phyloP scores from a whole-genome alignment of 2,888 invertebrate species.

The Petrolisthes manimaculis region DNA sequence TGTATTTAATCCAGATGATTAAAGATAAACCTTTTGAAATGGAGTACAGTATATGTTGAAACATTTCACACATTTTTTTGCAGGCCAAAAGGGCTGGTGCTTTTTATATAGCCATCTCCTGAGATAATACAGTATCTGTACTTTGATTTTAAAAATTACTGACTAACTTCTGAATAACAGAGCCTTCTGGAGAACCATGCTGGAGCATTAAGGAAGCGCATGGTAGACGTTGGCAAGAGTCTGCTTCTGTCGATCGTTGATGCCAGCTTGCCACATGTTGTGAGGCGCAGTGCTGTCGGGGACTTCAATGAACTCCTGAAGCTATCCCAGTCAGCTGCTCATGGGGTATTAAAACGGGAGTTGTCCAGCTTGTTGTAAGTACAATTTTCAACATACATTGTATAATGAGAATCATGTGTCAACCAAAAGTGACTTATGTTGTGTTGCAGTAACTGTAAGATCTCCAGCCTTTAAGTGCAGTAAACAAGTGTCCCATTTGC shows the following conservation, averaged over 20 bases:
- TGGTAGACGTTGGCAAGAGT: not conserved
- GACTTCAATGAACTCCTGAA: conserved; percentile 31
- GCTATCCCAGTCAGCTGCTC: not conserved
- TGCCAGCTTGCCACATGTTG: not conserved
- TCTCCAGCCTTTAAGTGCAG: not conserved
- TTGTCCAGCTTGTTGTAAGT: conserved; percentile 17
- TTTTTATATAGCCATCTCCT: too few species aligned
- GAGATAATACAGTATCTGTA: too few species aligned
- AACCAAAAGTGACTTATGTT: too few species aligned
- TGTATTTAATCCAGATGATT: too few species aligned
- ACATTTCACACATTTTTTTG: too few species aligned
- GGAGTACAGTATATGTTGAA: too few species aligned
- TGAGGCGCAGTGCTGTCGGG: not conserved
- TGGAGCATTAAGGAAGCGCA: not conserved
- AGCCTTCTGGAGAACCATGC: not conserved
- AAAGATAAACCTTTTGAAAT: too few species aligned
- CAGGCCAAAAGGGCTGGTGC: too few species aligned
- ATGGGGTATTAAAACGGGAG: conserved; percentile 2
- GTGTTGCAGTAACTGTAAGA: too few species aligned
- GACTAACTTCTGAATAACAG: not conserved
- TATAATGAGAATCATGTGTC: too few species aligned
- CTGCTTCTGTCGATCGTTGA: not conserved
- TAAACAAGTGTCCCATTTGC: not conserved
- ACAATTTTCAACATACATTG: too few species aligned
- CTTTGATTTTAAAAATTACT: too few species aligned